These are phyloP conservation scores for Monomorium pharaonis DNA, from an alignment of 1,140 invertebrate genomes.

Conservation along the genomic window DNA sequence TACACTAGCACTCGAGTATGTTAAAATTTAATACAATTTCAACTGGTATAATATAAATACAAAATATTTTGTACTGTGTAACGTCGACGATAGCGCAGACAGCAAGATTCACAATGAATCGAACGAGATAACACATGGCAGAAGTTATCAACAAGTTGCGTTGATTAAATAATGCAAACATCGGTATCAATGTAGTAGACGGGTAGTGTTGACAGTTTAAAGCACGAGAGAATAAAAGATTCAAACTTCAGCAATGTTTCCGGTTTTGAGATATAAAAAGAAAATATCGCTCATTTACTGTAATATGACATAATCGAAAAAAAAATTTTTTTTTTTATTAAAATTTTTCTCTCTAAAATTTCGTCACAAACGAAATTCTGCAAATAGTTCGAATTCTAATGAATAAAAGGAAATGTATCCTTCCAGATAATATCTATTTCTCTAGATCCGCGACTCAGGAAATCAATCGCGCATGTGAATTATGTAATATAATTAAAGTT, in stretches of 20 bases:
- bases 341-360: too few species aligned
- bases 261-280: background rate
- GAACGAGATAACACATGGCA: background rate
- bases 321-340: too few species aligned
- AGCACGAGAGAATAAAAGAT: background rate
- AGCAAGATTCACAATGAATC: constrained; percentile 21
- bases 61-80: too few species aligned
- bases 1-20: too few species aligned
- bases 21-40: too few species aligned
- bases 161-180: constrained; percentile 60
- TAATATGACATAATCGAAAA: too few species aligned
- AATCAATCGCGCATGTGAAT: constrained; percentile 1
- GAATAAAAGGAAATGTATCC: background rate
- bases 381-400: background rate
- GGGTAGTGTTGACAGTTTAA: background rate
- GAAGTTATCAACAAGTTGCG: constrained; percentile 37
- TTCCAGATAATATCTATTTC: background rate
- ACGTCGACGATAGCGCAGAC: background rate
- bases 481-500: constrained; percentile 41
- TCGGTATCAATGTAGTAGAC: constrained; percentile 16
- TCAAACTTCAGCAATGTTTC: constrained; percentile 1
- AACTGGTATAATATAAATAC: too few species aligned
- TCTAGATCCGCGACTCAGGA: background rate
- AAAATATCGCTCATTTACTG: background rate
- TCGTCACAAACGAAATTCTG: background rate